Conservation (phyloP, 2,888 invertebrate species). For the Pandemis heparana region DNA sequence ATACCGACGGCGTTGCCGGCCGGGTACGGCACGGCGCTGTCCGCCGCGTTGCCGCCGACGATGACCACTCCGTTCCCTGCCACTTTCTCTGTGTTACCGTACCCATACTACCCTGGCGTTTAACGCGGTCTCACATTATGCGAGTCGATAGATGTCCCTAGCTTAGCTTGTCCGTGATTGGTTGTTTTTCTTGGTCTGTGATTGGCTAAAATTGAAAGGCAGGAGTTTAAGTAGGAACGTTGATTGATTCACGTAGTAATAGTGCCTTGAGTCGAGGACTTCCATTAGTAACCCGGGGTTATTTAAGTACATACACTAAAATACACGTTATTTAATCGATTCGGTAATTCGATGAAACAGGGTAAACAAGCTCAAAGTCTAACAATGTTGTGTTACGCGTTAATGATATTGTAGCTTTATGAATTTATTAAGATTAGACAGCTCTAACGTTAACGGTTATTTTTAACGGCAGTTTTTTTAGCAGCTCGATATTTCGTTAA, state of each 20-base stretch:
- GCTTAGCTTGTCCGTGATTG: slow-evolving; percentile 7
- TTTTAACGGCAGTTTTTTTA: slow-evolving; percentile 48
- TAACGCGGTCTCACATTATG: slow-evolving; percentile 45
- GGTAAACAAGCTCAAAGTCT: slow-evolving; percentile 43
- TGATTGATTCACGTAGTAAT: not conserved
- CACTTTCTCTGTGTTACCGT: slow-evolving; percentile 64
- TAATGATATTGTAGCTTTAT: slow-evolving; percentile 37
- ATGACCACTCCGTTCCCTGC: slow-evolving; percentile 66
- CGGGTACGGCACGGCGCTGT: slow-evolving; percentile 69
- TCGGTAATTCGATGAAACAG: slow-evolving; percentile 39
- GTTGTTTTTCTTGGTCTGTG: not conserved
- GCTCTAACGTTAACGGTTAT: slow-evolving; percentile 29
- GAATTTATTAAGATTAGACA: slow-evolving; percentile 39
- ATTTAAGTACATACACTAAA: slow-evolving; percentile 35
- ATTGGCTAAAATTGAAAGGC: slow-evolving; percentile 2
- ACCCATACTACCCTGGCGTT: slow-evolving; percentile 70
- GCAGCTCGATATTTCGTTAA: slow-evolving; percentile 51
- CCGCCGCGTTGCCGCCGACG: slow-evolving; percentile 64
- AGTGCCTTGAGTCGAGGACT: slow-evolving; percentile 34
- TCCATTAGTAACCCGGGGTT: slow-evolving; percentile 13
- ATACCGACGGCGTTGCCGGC: slow-evolving; percentile 68
- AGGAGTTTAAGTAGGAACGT: slow-evolving; percentile 2
- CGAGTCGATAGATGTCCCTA: not conserved
- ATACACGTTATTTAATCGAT: slow-evolving; percentile 1
- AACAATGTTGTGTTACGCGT: slow-evolving; percentile 34